Evolutionary conservation across 2,797 vertebrate genomes (phyloP).

Genomic region (Phoebastria nigripes): DNA sequence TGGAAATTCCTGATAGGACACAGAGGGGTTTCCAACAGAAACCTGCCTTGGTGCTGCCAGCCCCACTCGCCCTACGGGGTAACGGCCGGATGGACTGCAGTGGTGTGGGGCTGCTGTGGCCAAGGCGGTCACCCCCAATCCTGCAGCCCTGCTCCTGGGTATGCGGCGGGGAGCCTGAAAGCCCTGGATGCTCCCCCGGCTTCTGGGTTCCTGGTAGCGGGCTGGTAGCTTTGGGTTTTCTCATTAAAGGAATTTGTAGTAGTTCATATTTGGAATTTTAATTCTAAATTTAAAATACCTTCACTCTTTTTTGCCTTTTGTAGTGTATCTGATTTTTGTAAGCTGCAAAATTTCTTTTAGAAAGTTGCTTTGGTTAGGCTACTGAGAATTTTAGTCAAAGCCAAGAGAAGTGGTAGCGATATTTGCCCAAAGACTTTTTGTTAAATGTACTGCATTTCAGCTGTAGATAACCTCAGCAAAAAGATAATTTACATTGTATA

Average conservation of each 20-base stretch:
- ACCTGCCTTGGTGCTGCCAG: not conserved
- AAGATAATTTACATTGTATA: not conserved
- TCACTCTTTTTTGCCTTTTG: not conserved
- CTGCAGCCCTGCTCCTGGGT: not conserved
- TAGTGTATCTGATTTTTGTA: not conserved
- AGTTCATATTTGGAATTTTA: not conserved
- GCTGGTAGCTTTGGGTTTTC: not conserved
- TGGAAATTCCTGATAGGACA: not conserved
- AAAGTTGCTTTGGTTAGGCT: not conserved
- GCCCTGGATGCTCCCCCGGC: fast-evolving
- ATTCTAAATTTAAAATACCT: not conserved
- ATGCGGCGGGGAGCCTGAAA: fast-evolving
- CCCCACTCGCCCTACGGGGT: fast-evolving
- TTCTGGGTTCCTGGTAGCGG: not conserved
- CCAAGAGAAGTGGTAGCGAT: fast-evolving
- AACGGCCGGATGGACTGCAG: fast-evolving
- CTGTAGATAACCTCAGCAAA: not conserved
- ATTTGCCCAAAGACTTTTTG: not conserved
- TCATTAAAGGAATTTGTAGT: not conserved
- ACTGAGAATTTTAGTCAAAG: not conserved
- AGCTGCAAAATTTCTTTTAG: not conserved
- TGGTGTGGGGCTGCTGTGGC: not conserved
- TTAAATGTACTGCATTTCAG: not conserved
- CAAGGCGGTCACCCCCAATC: not conserved
- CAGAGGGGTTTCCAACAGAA: not conserved